Evolutionary conservation across 1,140 invertebrate species (phyloP).

Genomic region (Phenacoccus solenopsis): DNA sequence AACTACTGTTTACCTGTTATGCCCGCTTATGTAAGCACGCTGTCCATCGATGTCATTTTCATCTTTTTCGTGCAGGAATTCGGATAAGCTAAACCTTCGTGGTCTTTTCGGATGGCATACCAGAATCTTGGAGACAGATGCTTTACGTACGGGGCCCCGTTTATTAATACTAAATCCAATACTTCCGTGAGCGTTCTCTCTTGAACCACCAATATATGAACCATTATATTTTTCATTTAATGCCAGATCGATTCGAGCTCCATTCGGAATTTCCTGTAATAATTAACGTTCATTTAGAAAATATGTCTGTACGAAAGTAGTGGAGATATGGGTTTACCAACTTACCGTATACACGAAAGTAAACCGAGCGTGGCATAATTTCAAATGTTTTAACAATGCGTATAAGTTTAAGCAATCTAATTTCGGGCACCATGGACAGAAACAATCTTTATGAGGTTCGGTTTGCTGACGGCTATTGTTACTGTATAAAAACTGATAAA

Average conservation of each 20-base stretch:
- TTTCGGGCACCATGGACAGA: conserved; percentile 83
- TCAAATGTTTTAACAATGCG: conserved; percentile 81
- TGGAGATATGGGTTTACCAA: no score
- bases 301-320: no score
- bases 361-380: conserved; percentile 84
- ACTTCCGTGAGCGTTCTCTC: conserved; percentile 54
- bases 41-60: conserved; percentile 63
- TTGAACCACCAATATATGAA: conserved; percentile 84
- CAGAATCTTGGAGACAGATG: conserved; percentile 77
- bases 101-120: conserved; percentile 69
- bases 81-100: conserved; percentile 55
- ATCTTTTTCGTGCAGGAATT: conserved; percentile 63
- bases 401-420: conserved; percentile 78
- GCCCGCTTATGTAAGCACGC: conserved; percentile 72
- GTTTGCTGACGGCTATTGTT: conserved; percentile 90
- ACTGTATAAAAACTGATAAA: conserved; percentile 92
- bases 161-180: conserved; percentile 43
- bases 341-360: conserved; percentile 81
- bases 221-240: conserved; percentile 92
- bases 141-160: conserved; percentile 69
- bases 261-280: conserved; percentile 31
- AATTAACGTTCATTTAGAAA: no score
- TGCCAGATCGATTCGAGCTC: conserved; percentile 82
- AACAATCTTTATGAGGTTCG: conserved; percentile 78
- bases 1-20: no score